Percentiles rank a stretch among this genome's conserved stretches.
Evolutionary conservation across 2,797 vertebrate species (phyloP).

Genomic region (Pogonophryne albipinna): DNA sequence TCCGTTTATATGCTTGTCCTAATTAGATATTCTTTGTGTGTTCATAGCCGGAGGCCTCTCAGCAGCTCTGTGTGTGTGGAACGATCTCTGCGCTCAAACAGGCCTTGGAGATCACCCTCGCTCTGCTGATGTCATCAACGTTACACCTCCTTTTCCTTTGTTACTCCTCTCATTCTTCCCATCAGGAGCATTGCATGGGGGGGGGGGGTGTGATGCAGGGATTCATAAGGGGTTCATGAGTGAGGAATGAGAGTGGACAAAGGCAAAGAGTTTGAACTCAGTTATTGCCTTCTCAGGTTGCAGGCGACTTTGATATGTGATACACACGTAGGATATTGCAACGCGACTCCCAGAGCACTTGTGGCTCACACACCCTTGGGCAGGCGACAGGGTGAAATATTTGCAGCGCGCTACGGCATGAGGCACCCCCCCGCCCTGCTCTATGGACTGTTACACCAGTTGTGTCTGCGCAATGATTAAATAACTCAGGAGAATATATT

Average conservation of each 20-base stretch:
- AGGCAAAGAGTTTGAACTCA: conserved; percentile 61
- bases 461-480: conserved; percentile 61
- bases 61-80: conserved; percentile 34
- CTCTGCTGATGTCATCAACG: conserved; percentile 60
- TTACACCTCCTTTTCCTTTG: conserved; percentile 59
- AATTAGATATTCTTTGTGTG: conserved; percentile 60
- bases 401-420: conserved; percentile 16
- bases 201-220: background rate
- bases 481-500: conserved; percentile 57
- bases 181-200: conserved; percentile 33
- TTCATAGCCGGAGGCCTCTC: conserved; percentile 36
- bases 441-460: conserved; percentile 25
- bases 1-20: conserved; percentile 18
- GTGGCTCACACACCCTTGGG: conserved; percentile 55
- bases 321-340: conserved; percentile 73
- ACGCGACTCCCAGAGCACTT: conserved; percentile 56
- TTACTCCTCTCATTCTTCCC: conserved; percentile 58
- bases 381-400: conserved; percentile 53
- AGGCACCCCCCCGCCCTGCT: conserved; percentile 33
- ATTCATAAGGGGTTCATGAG: conserved; percentile 47
- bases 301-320: conserved; percentile 80
- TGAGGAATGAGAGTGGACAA: conserved; percentile 69
- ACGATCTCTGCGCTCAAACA: conserved; percentile 47
- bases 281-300: conserved; percentile 75
- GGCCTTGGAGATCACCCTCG: conserved; percentile 54